These are phyloP conservation scores for Pilophorus perplexus DNA, from an alignment of 2,888 invertebrate species.

Conservation along the genomic window DNA sequence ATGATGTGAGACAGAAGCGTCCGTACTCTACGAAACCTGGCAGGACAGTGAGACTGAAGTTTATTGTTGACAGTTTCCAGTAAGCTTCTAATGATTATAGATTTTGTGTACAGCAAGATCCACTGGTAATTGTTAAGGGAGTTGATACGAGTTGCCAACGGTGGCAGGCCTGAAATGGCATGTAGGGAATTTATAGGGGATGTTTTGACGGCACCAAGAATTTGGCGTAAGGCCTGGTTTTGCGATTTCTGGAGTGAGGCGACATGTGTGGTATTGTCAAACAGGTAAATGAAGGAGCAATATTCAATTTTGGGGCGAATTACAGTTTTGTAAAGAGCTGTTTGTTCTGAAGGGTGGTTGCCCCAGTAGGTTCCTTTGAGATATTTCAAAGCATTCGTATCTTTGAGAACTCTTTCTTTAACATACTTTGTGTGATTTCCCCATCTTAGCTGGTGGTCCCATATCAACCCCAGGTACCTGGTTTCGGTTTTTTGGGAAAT, in stretches of 20 bases:
- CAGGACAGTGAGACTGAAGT: too few species aligned
- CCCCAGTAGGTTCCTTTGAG: not conserved
- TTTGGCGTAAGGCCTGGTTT: not conserved
- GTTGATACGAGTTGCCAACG: too few species aligned
- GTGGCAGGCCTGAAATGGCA: too few species aligned
- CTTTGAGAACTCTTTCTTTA: not conserved
- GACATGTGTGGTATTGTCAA: not conserved
- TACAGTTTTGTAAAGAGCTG: not conserved
- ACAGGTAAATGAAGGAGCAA: not conserved
- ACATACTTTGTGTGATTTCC: not conserved
- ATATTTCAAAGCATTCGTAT: not conserved
- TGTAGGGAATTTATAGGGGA: not conserved
- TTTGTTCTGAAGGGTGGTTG: not conserved
- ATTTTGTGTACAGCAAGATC: too few species aligned
- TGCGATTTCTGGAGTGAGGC: not conserved
- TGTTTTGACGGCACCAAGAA: not conserved
- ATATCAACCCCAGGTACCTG: not conserved
- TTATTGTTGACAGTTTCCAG: too few species aligned
- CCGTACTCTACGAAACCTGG: too few species aligned
- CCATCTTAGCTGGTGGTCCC: not conserved
- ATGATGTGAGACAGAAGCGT: too few species aligned
- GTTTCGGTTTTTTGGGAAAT: not conserved
- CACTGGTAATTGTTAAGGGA: too few species aligned
- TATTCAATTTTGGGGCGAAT: not conserved
- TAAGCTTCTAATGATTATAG: too few species aligned